A percentile compares a stretch with the other conserved stretches of the same genome.
phyloP scores from a whole-genome alignment of 2,888 invertebrate genomes.

The Odontocolon sp. region DNA sequence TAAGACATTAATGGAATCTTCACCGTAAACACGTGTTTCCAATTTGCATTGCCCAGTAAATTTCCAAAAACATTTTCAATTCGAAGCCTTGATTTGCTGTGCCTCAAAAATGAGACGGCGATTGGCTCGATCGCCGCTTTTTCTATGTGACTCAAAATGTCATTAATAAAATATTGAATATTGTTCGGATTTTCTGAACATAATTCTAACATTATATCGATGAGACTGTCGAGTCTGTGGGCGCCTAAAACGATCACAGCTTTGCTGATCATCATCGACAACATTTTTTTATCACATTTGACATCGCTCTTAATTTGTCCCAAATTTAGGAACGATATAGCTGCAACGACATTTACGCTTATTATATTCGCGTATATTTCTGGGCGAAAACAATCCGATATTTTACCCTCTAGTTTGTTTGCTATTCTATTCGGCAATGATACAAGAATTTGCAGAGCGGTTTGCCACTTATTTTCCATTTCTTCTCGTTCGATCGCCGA shows the following conservation, averaged over 20 bases:
- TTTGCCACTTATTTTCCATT: constrained; percentile 80
- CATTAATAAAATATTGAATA: constrained; percentile 76
- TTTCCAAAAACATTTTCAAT: constrained; percentile 83
- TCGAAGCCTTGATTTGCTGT: constrained; percentile 75
- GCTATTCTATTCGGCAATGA: constrained; percentile 88
- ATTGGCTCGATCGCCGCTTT: constrained; percentile 84
- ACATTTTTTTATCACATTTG: constrained; percentile 79
- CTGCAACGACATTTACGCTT: constrained; percentile 84
- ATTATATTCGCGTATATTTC: constrained; percentile 84
- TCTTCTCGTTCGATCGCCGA: constrained; percentile 65
- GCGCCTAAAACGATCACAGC: constrained; percentile 83
- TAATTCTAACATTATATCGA: constrained; percentile 83
- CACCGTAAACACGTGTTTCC: constrained; percentile 86
- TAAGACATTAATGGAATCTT: constrained; percentile 84
- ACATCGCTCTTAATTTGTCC: constrained; percentile 76
- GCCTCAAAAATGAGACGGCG: constrained; percentile 83
- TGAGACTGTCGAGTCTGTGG: constrained; percentile 82
- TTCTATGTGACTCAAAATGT: constrained; percentile 83
- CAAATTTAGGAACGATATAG: constrained; percentile 84
- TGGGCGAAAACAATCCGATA: constrained; percentile 84
- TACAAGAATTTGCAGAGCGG: constrained; percentile 84
- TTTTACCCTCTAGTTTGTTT: constrained; percentile 84
- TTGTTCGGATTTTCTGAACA: constrained; percentile 70
- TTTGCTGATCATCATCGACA: constrained; percentile 85
- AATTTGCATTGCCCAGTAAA: constrained; percentile 76